Evolutionary conservation across 1,140 invertebrate genomes (phyloP).

Genomic region (Maniola jurtina): DNA sequence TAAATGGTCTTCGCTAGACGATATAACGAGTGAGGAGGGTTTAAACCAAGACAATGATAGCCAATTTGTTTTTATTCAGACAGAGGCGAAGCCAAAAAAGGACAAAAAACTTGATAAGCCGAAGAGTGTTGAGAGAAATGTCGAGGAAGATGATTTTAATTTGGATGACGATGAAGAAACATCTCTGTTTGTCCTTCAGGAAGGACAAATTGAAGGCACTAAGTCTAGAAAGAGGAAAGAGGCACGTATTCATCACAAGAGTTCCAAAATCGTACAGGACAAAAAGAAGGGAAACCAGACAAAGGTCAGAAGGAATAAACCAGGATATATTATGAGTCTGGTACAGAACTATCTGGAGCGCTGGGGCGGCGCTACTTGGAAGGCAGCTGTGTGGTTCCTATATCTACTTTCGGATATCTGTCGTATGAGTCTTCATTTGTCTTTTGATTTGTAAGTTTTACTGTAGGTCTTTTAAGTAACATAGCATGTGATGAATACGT

Average conservation of each 20-base stretch:
- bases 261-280: slow-evolving; percentile 72
- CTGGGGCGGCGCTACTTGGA: slow-evolving; percentile 84
- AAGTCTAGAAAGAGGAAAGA: slow-evolving; percentile 74
- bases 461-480: slow-evolving; percentile 1
- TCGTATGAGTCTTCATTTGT: slow-evolving; percentile 86
- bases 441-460: slow-evolving; percentile 85
- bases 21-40: slow-evolving; percentile 74
- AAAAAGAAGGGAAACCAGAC: slow-evolving; percentile 66
- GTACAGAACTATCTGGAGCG: slow-evolving; percentile 81
- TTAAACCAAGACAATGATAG: slow-evolving; percentile 60
- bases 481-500: neutral
- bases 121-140: slow-evolving; percentile 54
- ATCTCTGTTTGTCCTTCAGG: slow-evolving; percentile 59
- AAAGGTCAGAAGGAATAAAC: slow-evolving; percentile 69
- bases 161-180: slow-evolving; percentile 52
- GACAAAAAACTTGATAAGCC: slow-evolving; percentile 57
- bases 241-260: slow-evolving; percentile 68
- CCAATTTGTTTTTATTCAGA: slow-evolving; percentile 72
- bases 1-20: slow-evolving; percentile 80
- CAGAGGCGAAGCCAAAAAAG: slow-evolving; percentile 65
- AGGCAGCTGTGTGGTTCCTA: slow-evolving; percentile 86
- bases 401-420: slow-evolving; percentile 88
- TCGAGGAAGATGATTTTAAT: slow-evolving; percentile 47
- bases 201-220: slow-evolving; percentile 53
- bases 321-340: slow-evolving; percentile 69